phyloP scores from a whole-genome alignment of 2,797 vertebrate species.

The Callimico goeldii region DNA sequence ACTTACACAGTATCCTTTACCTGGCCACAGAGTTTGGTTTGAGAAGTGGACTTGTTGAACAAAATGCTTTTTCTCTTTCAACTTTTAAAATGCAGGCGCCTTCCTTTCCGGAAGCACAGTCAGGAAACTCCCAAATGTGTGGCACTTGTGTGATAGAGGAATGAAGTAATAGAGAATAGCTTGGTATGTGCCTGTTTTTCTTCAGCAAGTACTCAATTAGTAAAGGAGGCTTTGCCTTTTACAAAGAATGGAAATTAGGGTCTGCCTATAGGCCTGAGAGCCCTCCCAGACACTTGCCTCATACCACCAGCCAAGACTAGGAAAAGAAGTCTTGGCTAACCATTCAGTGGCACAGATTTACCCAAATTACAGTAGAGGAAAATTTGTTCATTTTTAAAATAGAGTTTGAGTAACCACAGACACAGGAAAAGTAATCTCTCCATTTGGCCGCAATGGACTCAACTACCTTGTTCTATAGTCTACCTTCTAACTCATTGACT shows the following conservation, averaged over 20 bases:
- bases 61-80: background rate
- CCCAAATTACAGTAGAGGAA: background rate
- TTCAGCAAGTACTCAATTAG: background rate
- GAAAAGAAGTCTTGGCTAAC: background rate
- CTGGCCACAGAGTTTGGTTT: background rate
- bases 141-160: background rate
- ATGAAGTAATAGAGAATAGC: background rate
- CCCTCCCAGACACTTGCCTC: background rate
- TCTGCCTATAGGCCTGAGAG: background rate
- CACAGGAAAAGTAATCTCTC: background rate
- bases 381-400: background rate
- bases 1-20: background rate
- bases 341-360: background rate
- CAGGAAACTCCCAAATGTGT: background rate
- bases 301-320: background rate
- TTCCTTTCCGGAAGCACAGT: background rate
- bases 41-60: background rate
- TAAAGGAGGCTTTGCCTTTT: background rate
- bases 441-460: background rate
- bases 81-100: background rate
- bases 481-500: background rate
- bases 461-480: background rate
- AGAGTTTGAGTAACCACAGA: background rate
- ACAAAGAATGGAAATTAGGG: background rate
- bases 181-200: background rate